Evolutionary conservation across 2,113 vertebrate genomes (phyloP).

Genomic region (Argyrosomus japonicus): DNA sequence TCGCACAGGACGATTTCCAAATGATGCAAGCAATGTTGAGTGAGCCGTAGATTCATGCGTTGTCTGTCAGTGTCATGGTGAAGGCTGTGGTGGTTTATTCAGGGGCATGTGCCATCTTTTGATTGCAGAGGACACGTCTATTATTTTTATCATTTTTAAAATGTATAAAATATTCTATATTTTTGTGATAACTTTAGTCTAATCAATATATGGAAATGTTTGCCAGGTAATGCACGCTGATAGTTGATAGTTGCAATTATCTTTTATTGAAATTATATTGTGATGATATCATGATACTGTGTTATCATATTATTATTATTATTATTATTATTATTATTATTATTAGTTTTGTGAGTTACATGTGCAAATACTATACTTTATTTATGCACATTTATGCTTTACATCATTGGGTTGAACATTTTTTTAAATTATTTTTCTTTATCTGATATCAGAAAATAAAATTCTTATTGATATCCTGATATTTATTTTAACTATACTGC

Average conservation of each 20-base stretch:
- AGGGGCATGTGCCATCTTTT: not conserved
- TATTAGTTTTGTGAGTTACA: not conserved
- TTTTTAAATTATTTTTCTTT: not conserved
- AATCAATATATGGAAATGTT: not conserved
- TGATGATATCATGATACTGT: not conserved
- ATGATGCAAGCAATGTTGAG: slow-evolving; percentile 25
- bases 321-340: not conserved
- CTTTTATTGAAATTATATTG: slow-evolving; percentile 6
- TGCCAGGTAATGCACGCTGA: not conserved
- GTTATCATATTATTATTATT: not conserved
- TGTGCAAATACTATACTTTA: not conserved
- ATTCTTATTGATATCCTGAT: not conserved
- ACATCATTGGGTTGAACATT: not conserved
- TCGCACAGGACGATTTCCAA: slow-evolving; percentile 23
- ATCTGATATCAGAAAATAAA: not conserved
- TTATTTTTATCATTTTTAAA: slow-evolving; percentile 1
- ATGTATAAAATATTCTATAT: not conserved
- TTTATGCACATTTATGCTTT: not conserved
- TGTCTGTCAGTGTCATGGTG: slow-evolving; percentile 11
- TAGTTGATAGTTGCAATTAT: not conserved
- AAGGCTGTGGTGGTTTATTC: not conserved
- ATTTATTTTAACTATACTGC: not conserved
- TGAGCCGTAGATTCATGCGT: slow-evolving; percentile 21
- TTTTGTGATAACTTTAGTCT: not conserved
- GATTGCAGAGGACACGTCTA: not conserved